Conservation (phyloP, 2,797 vertebrate genomes). For the Chelon auratus region DNA sequence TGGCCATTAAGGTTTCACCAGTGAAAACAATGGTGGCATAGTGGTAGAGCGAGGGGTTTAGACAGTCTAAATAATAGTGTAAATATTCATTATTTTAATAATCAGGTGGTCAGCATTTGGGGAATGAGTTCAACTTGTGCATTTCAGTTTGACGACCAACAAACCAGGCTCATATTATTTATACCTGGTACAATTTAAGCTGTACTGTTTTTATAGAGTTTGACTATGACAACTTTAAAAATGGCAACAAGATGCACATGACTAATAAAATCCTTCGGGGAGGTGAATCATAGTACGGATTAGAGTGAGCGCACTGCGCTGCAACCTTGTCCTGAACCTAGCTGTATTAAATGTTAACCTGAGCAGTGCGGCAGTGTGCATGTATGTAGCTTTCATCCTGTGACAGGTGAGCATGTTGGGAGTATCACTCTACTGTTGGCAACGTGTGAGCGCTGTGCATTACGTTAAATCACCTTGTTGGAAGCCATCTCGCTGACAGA, state of each 20-base stretch:
- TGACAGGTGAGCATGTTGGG: neutral
- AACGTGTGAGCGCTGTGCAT: neutral
- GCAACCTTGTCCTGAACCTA: slow-evolving; percentile 6
- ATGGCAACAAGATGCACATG: slow-evolving; percentile 30
- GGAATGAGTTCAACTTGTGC: neutral
- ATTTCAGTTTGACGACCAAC: neutral
- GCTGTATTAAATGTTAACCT: slow-evolving; percentile 10
- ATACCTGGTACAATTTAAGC: neutral
- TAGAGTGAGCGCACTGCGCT: neutral
- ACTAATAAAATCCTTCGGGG: slow-evolving; percentile 31
- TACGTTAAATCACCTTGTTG: slow-evolving; percentile 87
- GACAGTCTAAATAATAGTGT: no score
- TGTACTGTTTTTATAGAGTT: slow-evolving; percentile 1
- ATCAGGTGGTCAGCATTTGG: neutral
- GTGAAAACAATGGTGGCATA: neutral
- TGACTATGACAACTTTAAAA: slow-evolving; percentile 11
- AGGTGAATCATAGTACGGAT: slow-evolving; percentile 25
- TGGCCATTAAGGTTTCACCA: no score
- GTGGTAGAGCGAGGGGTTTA: neutral
- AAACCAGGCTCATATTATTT: neutral
- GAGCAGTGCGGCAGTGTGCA: neutral
- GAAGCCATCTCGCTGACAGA: slow-evolving; percentile 98
- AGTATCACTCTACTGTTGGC: neutral
- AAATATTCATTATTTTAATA: neutral
- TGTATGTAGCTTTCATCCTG: neutral